Conservation (phyloP, 2,888 invertebrate species). For the Phalangium opilio region DNA sequence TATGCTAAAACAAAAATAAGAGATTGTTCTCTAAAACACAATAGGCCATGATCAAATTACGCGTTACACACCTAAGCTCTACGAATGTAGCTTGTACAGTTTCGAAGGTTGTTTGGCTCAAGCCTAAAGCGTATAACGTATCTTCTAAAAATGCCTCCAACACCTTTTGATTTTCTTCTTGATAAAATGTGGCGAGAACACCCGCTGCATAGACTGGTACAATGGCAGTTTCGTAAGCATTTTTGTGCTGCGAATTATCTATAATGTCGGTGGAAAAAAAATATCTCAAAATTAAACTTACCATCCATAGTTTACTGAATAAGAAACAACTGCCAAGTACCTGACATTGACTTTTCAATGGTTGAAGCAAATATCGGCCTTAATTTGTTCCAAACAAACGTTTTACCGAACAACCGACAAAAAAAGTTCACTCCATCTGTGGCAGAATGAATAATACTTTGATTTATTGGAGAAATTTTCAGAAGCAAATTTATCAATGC, state of each 20-base stretch:
- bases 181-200: conserved; percentile 28
- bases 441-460: conserved; percentile 38
- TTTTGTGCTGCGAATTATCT: neutral
- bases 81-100: too few relatives aligned
- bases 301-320: too few relatives aligned
- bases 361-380: conserved; percentile 26
- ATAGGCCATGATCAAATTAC: too few relatives aligned
- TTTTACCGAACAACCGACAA: conserved; percentile 48
- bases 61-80: too few relatives aligned
- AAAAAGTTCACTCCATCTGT: conserved; percentile 42
- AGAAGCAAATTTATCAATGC: conserved; percentile 41
- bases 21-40: neutral
- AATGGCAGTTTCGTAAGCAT: conserved; percentile 26
- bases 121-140: neutral
- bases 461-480: conserved; percentile 39
- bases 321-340: too few relatives aligned
- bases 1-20: conserved; percentile 22
- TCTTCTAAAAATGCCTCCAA: neutral
- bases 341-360: too few relatives aligned
- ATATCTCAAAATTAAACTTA: too few relatives aligned
- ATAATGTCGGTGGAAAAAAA: conserved; percentile 21
- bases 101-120: too few relatives aligned
- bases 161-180: conserved; percentile 22
- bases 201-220: conserved; percentile 32
- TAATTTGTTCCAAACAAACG: conserved; percentile 39